Evolutionary conservation across 2,888 invertebrate species (phyloP).

Genomic region (Dicranocentrus wangi): DNA sequence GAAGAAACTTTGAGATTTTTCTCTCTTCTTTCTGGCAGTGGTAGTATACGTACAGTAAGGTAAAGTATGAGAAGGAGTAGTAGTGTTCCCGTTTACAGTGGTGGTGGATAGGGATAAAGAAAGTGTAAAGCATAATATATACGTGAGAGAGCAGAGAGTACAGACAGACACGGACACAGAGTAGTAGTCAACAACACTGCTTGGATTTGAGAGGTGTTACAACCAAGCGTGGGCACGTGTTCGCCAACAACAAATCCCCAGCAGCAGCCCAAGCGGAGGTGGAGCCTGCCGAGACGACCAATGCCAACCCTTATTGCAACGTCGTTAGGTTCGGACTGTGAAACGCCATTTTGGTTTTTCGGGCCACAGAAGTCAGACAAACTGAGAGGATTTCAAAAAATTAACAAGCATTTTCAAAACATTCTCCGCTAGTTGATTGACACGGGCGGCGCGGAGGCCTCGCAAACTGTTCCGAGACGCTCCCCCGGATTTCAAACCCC

Average conservation of each 20-base stretch:
- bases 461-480: constrained; percentile 30
- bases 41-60: no score
- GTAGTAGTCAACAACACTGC: constrained; percentile 36
- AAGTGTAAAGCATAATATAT: no score
- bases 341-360: constrained; percentile 73
- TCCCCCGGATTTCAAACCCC: constrained; percentile 47
- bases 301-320: constrained; percentile 55
- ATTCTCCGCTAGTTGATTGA: constrained; percentile 53
- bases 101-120: no score
- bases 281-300: constrained; percentile 57
- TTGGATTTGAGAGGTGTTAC: constrained; percentile 60
- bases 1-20: constrained; percentile 20
- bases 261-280: constrained; percentile 60
- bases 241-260: constrained; percentile 53
- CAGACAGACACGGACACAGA: no score
- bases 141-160: no score
- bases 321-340: constrained; percentile 58
- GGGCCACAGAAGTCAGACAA: constrained; percentile 71
- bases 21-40: no score
- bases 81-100: no score
- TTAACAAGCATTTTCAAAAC: constrained; percentile 61
- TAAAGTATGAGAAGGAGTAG: no score
- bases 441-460: constrained; percentile 5
- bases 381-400: constrained; percentile 64
- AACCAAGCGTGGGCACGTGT: constrained; percentile 69